These are phyloP conservation scores for Nasonia giraulti DNA, from an alignment of 1,140 invertebrate species.

Conservation along the genomic window DNA sequence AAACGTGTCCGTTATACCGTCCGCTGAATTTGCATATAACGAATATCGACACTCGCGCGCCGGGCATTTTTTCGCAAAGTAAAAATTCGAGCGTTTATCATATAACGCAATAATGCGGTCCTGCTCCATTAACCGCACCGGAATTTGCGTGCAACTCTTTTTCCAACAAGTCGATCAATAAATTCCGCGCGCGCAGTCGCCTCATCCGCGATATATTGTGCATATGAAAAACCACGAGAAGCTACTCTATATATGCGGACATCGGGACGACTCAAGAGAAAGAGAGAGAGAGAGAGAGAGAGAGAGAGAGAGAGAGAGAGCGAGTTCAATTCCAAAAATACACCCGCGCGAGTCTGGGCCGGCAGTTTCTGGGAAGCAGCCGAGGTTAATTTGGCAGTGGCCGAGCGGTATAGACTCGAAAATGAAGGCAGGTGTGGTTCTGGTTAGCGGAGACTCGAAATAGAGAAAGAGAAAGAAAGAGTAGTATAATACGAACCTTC, in stretches of 20 bases:
- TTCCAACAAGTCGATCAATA: not conserved
- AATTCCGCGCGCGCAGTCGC: not conserved
- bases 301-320: too few species aligned
- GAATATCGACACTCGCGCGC: not conserved
- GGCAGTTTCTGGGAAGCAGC: not conserved
- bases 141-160: not conserved
- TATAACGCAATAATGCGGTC: not conserved
- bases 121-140: not conserved
- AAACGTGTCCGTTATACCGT: too few species aligned
- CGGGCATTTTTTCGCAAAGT: not conserved
- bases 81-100: not conserved
- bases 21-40: not conserved
- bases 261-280: not conserved
- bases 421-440: not conserved
- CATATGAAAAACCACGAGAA: not conserved
- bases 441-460: too few species aligned
- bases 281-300: not conserved
- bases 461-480: not conserved
- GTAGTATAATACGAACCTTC: constrained; percentile 78
- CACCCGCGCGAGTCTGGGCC: not conserved
- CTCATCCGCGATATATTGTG: not conserved
- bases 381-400: not conserved
- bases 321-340: not conserved
- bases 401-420: not conserved
- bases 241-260: not conserved